phyloP scores from a whole-genome alignment of 1,140 invertebrate species.

The Brachionus sp. region DNA sequence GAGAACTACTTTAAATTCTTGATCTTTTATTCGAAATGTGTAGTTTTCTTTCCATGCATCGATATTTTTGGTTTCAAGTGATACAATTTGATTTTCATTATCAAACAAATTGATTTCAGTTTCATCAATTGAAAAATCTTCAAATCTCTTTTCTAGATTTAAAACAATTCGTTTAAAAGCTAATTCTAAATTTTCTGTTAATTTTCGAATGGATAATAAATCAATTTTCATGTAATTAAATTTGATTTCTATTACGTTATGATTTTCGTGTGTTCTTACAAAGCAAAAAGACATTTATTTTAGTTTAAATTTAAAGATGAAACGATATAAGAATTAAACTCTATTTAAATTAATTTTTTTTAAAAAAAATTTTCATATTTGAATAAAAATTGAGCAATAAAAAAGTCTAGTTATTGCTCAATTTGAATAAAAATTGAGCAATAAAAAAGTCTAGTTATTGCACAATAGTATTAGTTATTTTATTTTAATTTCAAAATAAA shows the following conservation, averaged over 20 bases:
- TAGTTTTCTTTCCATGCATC: slow-evolving; percentile 36
- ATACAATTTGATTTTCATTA: background rate
- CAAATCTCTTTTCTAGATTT: background rate
- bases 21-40: background rate
- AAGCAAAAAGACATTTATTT: background rate
- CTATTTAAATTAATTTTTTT: too few species aligned
- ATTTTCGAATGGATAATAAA: background rate
- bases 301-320: background rate
- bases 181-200: background rate
- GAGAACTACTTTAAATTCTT: slow-evolving; percentile 26
- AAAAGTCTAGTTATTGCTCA: too few species aligned
- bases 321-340: background rate
- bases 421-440: too few species aligned
- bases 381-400: too few species aligned
- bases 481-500: too few species aligned
- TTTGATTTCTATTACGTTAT: background rate
- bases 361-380: too few species aligned
- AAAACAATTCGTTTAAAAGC: background rate
- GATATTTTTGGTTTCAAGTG: slow-evolving; percentile 14
- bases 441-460: too few species aligned
- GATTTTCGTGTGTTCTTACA: background rate
- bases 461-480: too few species aligned
- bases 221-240: background rate
- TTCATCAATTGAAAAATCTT: background rate
- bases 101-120: background rate